Percentiles rank a stretch among this genome's conserved stretches.
These are phyloP conservation scores for Cheilosia grossa DNA, from an alignment of 2,888 invertebrate genomes.

Conservation along the genomic window DNA sequence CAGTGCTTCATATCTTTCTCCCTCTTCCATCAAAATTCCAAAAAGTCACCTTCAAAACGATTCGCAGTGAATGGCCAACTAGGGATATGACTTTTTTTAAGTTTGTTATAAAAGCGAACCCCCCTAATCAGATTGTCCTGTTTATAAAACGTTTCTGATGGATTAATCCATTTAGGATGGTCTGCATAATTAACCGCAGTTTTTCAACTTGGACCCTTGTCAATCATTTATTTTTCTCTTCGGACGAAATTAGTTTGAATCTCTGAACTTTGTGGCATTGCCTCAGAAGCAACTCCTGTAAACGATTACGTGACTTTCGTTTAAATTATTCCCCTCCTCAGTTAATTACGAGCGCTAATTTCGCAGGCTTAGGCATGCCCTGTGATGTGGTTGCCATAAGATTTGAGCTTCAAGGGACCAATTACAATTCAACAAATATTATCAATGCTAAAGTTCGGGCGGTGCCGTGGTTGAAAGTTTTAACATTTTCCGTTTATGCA, in stretches of 20 bases:
- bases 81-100: too few relatives aligned
- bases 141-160: background rate
- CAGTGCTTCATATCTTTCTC: too few relatives aligned
- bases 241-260: background rate
- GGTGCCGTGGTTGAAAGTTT: too few relatives aligned
- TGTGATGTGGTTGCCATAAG: background rate
- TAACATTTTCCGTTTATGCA: too few relatives aligned
- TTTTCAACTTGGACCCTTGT: background rate
- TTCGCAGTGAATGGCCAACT: too few relatives aligned
- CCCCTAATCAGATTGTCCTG: background rate
- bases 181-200: background rate
- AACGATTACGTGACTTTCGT: background rate
- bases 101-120: too few relatives aligned
- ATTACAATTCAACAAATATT: too few relatives aligned
- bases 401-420: background rate
- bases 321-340: background rate
- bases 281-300: background rate
- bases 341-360: conserved; percentile 1
- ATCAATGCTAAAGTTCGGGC: too few relatives aligned
- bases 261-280: background rate
- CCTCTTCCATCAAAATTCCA: too few relatives aligned
- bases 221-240: background rate
- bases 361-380: background rate
- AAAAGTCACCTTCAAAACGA: too few relatives aligned
- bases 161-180: background rate